phyloP scores from a whole-genome alignment of 2,113 vertebrate genomes.

The Chroicocephalus ridibundus region DNA sequence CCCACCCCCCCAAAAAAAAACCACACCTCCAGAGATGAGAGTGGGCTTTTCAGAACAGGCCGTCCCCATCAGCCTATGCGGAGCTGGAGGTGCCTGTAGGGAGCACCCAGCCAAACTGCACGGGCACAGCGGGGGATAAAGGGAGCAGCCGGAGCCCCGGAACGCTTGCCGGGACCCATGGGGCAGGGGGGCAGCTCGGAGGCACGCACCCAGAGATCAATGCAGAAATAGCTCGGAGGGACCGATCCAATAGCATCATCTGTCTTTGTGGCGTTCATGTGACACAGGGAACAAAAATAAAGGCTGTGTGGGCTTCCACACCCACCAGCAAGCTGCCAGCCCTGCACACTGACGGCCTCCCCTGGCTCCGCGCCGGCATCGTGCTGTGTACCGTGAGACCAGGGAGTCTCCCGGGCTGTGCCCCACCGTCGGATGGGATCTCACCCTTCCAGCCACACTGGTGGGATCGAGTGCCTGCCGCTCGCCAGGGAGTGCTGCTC shows the following conservation, averaged over 20 bases:
- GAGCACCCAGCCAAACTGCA: background rate
- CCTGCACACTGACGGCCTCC: background rate
- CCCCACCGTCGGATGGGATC: accelerated
- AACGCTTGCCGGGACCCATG: accelerated
- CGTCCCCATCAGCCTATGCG: background rate
- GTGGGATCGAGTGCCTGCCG: accelerated
- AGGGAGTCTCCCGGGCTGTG: accelerated
- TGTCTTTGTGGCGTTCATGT: background rate
- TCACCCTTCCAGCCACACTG: background rate
- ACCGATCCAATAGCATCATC: background rate
- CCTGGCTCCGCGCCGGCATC: background rate
- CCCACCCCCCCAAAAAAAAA: accelerated
- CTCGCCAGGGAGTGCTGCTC: background rate
- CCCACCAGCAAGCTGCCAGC: slow-evolving; percentile 64
- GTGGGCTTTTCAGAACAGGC: background rate
- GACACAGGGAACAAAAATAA: slow-evolving; percentile 62
- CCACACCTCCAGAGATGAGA: background rate
- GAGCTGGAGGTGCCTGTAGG: background rate
- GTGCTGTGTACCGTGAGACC: background rate
- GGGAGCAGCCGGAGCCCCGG: background rate
- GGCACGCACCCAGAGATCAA: accelerated
- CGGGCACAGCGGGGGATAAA: background rate
- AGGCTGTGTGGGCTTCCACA: slow-evolving; percentile 37
- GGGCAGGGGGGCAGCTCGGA: background rate
- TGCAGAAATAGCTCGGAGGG: background rate